Evolutionary conservation across 2,797 vertebrate genomes (phyloP).

Genomic region (Pseudopleuronectes americanus): DNA sequence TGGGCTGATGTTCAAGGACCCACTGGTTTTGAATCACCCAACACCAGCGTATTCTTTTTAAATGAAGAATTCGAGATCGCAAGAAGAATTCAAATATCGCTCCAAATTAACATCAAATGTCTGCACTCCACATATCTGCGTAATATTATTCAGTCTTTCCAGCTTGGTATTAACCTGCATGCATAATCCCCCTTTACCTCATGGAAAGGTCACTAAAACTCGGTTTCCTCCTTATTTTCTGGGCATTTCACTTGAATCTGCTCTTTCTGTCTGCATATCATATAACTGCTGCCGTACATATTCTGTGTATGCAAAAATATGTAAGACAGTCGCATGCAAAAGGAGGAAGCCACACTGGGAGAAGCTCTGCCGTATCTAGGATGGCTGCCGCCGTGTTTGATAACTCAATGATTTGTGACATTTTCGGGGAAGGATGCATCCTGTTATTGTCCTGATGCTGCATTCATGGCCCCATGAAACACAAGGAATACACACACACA

Average conservation of each 20-base stretch:
- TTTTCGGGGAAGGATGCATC: conserved; percentile 71
- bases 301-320: conserved; percentile 19
- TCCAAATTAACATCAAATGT: not conserved
- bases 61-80: not conserved
- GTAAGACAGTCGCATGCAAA: conserved; percentile 36
- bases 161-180: not conserved
- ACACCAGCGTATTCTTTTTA: not conserved
- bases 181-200: not conserved
- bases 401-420: conserved; percentile 73
- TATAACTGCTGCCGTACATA: conserved; percentile 25
- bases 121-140: not conserved
- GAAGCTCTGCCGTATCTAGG: conserved; percentile 60
- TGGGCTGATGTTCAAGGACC: not conserved
- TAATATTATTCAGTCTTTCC: not conserved
- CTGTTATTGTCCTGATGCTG: conserved; percentile 75
- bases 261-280: conserved; percentile 23
- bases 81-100: not conserved
- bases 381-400: conserved; percentile 55
- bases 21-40: not conserved
- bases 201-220: conserved; percentile 23
- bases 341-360: conserved; percentile 26
- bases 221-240: conserved; percentile 3
- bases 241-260: conserved; percentile 15
- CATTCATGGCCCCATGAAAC: conserved; percentile 34
- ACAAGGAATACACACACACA: conserved; percentile 24